Conservation (phyloP, 2,113 vertebrate species). For the Paedocypris sp. region DNA sequence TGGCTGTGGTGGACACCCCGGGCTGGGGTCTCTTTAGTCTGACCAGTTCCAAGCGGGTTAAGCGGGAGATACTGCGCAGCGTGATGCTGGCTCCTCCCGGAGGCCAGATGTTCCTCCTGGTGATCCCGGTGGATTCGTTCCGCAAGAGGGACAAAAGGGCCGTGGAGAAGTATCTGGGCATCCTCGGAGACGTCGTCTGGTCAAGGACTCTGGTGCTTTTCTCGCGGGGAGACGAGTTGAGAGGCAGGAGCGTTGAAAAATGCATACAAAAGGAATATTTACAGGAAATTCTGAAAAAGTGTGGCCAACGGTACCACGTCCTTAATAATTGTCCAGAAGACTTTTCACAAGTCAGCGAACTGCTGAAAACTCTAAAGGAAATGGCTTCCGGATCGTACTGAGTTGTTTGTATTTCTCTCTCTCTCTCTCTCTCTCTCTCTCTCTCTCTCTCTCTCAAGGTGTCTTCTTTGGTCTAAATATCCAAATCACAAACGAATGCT, state of each 20-base stretch:
- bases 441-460: no score
- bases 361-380: constrained; percentile 34
- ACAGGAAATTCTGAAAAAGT: constrained; percentile 35
- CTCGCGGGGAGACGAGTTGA: constrained; percentile 37
- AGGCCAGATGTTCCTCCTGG: constrained; percentile 34
- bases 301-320: constrained; percentile 26
- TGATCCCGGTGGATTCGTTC: constrained; percentile 39
- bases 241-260: constrained; percentile 22
- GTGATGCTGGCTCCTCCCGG: constrained; percentile 14
- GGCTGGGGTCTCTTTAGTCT: constrained; percentile 43
- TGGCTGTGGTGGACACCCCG: constrained; percentile 42
- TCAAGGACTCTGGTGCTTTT: constrained; percentile 37
- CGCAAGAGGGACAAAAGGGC: constrained; percentile 31
- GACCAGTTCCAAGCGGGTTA: constrained; percentile 25
- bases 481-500: no score
- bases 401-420: no score
- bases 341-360: constrained; percentile 4
- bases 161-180: constrained; percentile 30
- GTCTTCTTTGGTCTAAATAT: no score
- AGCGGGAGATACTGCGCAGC: constrained; percentile 25
- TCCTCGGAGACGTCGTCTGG: constrained; percentile 35
- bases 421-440: no score
- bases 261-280: constrained; percentile 31
- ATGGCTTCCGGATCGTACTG: not conserved
- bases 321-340: constrained; percentile 13